These are phyloP conservation scores for Rhea americana DNA, from an alignment of 2,113 vertebrate genomes.

Conservation along the genomic window DNA sequence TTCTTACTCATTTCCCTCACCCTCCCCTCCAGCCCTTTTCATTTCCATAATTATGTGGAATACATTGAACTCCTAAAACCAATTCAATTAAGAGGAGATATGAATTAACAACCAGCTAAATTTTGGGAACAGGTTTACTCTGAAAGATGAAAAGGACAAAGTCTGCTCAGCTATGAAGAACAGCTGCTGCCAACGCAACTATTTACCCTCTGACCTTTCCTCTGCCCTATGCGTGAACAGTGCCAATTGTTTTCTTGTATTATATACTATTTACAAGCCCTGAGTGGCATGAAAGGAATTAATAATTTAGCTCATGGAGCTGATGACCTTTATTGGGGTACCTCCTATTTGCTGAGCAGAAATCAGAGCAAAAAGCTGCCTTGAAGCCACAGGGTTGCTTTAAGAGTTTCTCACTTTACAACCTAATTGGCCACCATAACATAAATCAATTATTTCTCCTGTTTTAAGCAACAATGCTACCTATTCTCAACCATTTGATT, in stretches of 20 bases:
- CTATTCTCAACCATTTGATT: constrained; percentile 80
- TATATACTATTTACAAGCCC: constrained; percentile 84
- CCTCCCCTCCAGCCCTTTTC: neutral
- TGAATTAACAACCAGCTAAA: neutral
- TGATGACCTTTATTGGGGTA: constrained; percentile 81
- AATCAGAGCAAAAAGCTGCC: constrained; percentile 70
- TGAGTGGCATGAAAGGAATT: constrained; percentile 80
- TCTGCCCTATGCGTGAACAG: constrained; percentile 80
- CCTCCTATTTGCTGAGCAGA: constrained; percentile 73
- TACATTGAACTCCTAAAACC: neutral
- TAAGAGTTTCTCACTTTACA: constrained; percentile 85
- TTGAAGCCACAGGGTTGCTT: constrained; percentile 74
- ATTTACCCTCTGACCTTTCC: constrained; percentile 86
- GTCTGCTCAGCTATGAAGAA: constrained; percentile 57
- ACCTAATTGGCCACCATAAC: constrained; percentile 83
- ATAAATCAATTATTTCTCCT: constrained; percentile 91
- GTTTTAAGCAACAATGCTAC: constrained; percentile 84
- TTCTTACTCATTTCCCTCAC: neutral
- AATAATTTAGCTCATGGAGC: constrained; percentile 77
- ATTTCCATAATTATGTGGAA: neutral
- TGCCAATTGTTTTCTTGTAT: constrained; percentile 84
- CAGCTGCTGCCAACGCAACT: constrained; percentile 83
- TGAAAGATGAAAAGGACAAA: constrained; percentile 54
- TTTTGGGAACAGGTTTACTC: constrained; percentile 28
- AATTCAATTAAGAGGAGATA: neutral